A percentile compares a stretch with the other conserved stretches of the same genome.
Evolutionary conservation across 2,888 invertebrate genomes (phyloP).

Genomic region (Sinopyrophorus schimmeli): DNA sequence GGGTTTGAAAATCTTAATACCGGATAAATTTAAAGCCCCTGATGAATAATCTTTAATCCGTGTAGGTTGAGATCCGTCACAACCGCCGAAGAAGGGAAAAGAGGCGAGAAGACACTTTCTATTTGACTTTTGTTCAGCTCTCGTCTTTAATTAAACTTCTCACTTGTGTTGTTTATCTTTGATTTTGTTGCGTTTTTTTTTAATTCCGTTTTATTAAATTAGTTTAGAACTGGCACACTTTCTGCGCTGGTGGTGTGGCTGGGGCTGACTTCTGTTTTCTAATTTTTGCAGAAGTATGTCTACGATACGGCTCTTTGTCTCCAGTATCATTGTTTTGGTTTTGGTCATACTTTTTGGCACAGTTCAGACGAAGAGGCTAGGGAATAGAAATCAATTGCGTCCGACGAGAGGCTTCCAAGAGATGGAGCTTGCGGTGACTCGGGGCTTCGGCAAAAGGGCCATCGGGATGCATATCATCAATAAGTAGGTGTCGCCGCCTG

Average conservation of each 20-base stretch:
- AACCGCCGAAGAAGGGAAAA: slow-evolving; percentile 19
- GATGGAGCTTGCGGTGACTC: slow-evolving; percentile 64
- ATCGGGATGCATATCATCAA: slow-evolving; percentile 48
- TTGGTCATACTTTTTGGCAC: slow-evolving; percentile 41
- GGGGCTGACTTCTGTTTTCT: slow-evolving; percentile 17
- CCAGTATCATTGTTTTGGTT: slow-evolving; percentile 42
- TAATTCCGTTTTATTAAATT: too few relatives aligned
- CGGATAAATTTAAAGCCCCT: slow-evolving; percentile 5
- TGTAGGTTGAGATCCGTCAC: slow-evolving; percentile 15
- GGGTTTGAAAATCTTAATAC: slow-evolving; percentile 13
- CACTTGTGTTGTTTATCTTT: slow-evolving; percentile 7
- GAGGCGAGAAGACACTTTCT: too few relatives aligned
- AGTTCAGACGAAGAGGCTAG: slow-evolving; percentile 47
- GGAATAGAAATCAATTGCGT: slow-evolving; percentile 59
- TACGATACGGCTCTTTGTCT: too few relatives aligned
- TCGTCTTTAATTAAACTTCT: slow-evolving; percentile 15
- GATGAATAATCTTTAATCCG: slow-evolving; percentile 21
- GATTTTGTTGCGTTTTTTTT: slow-evolving; percentile 1
- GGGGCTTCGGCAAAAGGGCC: slow-evolving; percentile 68
- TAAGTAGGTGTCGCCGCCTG: slow-evolving; percentile 26
- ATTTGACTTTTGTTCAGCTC: slow-evolving; percentile 16
- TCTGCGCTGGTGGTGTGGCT: too few relatives aligned
- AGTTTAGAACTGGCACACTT: too few relatives aligned
- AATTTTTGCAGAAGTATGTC: too few relatives aligned
- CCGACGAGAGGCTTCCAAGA: slow-evolving; percentile 68